Evolutionary conservation across 1,140 invertebrate genomes (phyloP), one percentile per base, ranked within the genome.

Genomic region (Dreissena polymorpha): DNA sequence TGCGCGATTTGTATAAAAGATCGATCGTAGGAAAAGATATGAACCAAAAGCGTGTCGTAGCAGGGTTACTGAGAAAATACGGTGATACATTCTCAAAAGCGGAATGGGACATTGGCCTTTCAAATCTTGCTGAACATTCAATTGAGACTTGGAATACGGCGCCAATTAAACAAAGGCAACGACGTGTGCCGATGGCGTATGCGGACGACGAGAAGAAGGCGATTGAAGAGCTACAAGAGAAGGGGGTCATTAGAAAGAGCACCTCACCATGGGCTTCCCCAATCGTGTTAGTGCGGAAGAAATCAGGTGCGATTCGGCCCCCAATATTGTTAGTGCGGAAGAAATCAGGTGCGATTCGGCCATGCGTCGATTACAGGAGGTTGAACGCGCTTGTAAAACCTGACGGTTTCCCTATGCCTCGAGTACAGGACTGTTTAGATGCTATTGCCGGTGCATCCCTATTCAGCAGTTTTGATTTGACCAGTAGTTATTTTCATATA

Each of bases 401-500:
- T n/a, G n/a, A n/a, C n/a, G n/a, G n/a, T n/a, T n/a, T n/a, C n/a
- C n/a, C n/a, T n/a, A n/a, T n/a, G 50, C 70, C 70, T 18, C 13
- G 50, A 21, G 50, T 72, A n/a, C 70, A 72, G 25, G 25, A 72
- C 18, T 72, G 70, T 51, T 51, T 50, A 72, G 70, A 72, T 51
- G 70, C 70, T 18, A 49, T 72, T 10, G 13, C 70, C 18, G 70
- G 27, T 2, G 1, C 50, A 39, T 14, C 29, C 12, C 8, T 72
- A 5, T 72, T 72, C 49, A 72, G 70, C 16, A 16, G 18, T 18
- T 57, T 78, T 0, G 68, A 80, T 23, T 27, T 63, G n/a, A 70
- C 55, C 8, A 23, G 23, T 50, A 87, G 85, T 10, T 90, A 85
- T 71, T 90, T 90, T 89, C 93, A 93, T 69, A 83, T 94, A 3